Evolutionary conservation across 2,113 vertebrate genomes (phyloP).

Genomic region (Phalacrocorax pelagicus): DNA sequence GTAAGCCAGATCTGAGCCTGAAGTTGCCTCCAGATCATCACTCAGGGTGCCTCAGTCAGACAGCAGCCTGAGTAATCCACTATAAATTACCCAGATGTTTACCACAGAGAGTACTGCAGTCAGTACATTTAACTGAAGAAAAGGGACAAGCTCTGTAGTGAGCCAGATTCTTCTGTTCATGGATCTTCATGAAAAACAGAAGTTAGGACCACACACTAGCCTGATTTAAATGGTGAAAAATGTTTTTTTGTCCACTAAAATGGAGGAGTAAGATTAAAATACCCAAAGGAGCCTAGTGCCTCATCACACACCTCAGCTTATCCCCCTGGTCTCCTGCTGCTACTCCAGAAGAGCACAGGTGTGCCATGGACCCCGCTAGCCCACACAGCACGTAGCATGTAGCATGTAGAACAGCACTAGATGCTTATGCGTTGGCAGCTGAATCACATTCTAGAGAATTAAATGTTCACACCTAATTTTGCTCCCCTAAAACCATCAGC

Average conservation of each 20-base stretch:
- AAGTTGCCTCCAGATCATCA: neutral
- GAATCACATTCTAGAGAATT: neutral
- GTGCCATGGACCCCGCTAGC: neutral
- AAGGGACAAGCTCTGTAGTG: neutral
- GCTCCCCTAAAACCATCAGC: neutral
- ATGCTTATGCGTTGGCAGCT: neutral
- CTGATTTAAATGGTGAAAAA: neutral
- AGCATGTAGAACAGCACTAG: neutral
- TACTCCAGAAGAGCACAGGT: neutral
- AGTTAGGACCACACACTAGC: neutral
- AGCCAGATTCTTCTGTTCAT: neutral
- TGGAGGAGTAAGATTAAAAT: neutral
- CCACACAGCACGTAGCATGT: neutral
- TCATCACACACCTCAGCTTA: neutral
- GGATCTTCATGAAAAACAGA: neutral
- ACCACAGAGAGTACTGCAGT: neutral
- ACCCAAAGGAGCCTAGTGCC: neutral
- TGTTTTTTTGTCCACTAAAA: neutral
- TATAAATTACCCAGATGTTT: neutral
- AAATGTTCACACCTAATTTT: neutral
- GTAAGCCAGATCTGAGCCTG: neutral
- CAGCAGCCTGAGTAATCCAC: neutral
- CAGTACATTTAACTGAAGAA: neutral
- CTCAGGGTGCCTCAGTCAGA: neutral
- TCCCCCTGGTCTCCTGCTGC: neutral